Evolutionary conservation across 2,113 vertebrate genomes (phyloP).

Genomic region (Heterochromis multidens): DNA sequence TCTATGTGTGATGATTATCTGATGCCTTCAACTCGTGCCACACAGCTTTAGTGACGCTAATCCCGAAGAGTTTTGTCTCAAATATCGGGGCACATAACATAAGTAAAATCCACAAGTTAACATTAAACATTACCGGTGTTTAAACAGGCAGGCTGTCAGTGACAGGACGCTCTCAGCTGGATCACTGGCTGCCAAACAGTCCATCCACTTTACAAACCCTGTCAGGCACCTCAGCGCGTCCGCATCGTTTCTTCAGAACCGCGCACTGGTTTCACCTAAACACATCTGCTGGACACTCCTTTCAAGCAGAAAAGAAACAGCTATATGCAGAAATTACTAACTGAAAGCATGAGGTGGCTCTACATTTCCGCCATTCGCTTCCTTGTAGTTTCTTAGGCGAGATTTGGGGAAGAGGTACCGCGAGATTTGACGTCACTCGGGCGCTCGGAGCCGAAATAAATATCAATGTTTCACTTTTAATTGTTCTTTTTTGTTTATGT

Average conservation of each 20-base stretch:
- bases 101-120: not conserved
- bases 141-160: constrained; percentile 9
- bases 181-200: constrained; percentile 12
- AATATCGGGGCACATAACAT: too few species aligned
- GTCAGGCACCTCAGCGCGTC: not conserved
- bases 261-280: not conserved
- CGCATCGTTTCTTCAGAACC: constrained; percentile 2
- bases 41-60: not conserved
- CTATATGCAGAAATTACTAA: not conserved
- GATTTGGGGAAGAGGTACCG: constrained; percentile 19
- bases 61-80: not conserved
- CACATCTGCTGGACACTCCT: not conserved
- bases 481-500: too few species aligned
- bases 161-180: constrained; percentile 31
- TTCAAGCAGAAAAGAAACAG: not conserved
- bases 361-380: constrained; percentile 57
- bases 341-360: constrained; percentile 41
- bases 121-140: constrained; percentile 41
- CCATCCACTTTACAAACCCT: constrained; percentile 3
- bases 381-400: constrained; percentile 35
- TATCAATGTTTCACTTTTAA: not conserved
- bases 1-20: not conserved
- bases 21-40: not conserved
- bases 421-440: constrained; percentile 9
- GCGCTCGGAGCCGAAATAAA: not conserved